Conservation (phyloP, 92 coral and sea anemone species). For the Hydrozoanthus gracilis region DNA sequence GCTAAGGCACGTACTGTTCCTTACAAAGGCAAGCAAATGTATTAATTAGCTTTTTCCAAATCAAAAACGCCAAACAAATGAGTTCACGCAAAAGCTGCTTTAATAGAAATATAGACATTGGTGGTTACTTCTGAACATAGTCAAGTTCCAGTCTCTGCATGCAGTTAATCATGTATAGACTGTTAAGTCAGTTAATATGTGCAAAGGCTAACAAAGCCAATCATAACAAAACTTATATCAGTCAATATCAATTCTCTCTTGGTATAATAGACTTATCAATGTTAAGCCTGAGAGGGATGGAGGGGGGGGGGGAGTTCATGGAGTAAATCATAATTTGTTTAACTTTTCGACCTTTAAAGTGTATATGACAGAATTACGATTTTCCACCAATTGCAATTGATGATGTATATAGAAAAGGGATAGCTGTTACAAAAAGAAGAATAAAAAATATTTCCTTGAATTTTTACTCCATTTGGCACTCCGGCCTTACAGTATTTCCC, state of each 20-base stretch:
- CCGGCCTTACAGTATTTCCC: too few relatives aligned
- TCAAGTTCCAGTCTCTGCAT: slow-evolving; percentile 12
- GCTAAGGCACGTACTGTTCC: not conserved
- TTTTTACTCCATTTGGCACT: too few relatives aligned
- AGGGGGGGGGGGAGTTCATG: too few relatives aligned
- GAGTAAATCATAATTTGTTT: too few relatives aligned
- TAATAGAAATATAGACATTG: slow-evolving; percentile 20
- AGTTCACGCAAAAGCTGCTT: slow-evolving; percentile 5
- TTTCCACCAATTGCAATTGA: too few relatives aligned
- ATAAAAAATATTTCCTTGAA: too few relatives aligned
- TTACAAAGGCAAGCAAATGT: not conserved
- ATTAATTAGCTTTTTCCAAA: slow-evolving; percentile 14
- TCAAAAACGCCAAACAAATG: slow-evolving; percentile 26
- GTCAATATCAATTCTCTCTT: slow-evolving; percentile 2
- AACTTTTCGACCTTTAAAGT: too few relatives aligned
- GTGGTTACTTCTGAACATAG: slow-evolving; percentile 7
- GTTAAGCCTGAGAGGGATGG: too few relatives aligned
- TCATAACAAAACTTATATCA: not conserved
- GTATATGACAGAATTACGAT: too few relatives aligned
- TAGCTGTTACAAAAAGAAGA: too few relatives aligned
- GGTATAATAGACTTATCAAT: not conserved
- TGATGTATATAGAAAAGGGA: too few relatives aligned
- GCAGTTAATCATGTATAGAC: slow-evolving; percentile 22
- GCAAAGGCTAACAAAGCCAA: slow-evolving; percentile 22
- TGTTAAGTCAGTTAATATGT: not conserved